phyloP scores from a whole-genome alignment of 2,888 invertebrate genomes.

The Serrognathus titanus region DNA sequence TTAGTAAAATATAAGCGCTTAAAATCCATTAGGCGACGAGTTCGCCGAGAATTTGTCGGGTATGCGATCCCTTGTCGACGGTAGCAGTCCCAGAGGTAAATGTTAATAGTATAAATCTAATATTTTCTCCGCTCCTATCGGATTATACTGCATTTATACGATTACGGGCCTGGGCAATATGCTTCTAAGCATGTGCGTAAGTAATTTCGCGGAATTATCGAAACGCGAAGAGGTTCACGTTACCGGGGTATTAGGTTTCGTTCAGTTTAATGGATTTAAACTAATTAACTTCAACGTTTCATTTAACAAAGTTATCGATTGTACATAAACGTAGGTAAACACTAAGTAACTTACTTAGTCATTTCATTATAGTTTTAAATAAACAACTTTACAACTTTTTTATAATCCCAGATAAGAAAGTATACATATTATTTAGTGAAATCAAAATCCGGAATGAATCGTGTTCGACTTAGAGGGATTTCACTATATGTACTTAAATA shows the following conservation, averaged over 20 bases:
- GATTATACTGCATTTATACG: constrained; percentile 29
- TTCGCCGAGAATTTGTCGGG: constrained; percentile 24
- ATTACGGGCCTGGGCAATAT: constrained; percentile 8
- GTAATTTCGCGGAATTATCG: constrained; percentile 1
- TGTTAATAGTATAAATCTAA: constrained; percentile 33
- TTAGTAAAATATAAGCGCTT: constrained; percentile 40
- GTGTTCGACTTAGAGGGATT: too few relatives aligned
- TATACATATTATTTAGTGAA: too few relatives aligned
- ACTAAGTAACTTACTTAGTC: too few relatives aligned
- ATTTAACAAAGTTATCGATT: neutral
- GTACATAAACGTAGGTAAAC: too few relatives aligned
- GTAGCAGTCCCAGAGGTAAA: constrained; percentile 27
- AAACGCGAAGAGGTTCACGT: neutral
- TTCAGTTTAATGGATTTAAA: neutral
- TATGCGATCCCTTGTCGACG: constrained; percentile 21
- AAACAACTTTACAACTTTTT: too few relatives aligned
- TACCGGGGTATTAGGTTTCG: neutral
- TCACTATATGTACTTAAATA: too few relatives aligned
- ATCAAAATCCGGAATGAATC: too few relatives aligned
- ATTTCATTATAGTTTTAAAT: too few relatives aligned
- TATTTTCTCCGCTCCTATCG: constrained; percentile 29
- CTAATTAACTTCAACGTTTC: neutral
- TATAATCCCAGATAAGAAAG: too few relatives aligned
- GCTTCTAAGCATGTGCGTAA: neutral
- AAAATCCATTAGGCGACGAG: constrained; percentile 39